A percentile compares a stretch with the other conserved stretches of the same genome.
Conservation (phyloP, 2,888 invertebrate species). For the Limnephilus auricula region DNA sequence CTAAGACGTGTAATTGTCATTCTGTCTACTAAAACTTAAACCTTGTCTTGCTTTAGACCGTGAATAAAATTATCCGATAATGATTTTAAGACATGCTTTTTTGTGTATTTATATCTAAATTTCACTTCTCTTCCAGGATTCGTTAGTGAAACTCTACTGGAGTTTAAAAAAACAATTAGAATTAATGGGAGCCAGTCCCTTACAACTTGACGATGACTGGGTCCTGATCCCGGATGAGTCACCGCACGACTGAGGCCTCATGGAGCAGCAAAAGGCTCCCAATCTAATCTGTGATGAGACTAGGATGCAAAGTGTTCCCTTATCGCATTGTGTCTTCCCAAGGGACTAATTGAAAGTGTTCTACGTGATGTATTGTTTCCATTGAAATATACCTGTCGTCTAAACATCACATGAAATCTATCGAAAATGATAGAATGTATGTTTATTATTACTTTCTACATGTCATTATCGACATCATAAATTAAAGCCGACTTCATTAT, state of each 20-base stretch:
- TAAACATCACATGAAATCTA: background rate
- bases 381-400: background rate
- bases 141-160: constrained; percentile 81
- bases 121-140: constrained; percentile 76
- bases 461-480: background rate
- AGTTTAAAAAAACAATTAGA: constrained; percentile 83
- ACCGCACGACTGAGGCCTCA: constrained; percentile 73
- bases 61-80: background rate
- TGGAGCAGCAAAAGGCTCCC: background rate
- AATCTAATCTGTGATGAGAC: constrained; percentile 6
- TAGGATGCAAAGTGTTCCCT: background rate
- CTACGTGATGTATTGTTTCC: background rate
- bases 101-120: background rate
- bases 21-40: background rate
- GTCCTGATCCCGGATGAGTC: constrained; percentile 74
- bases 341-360: background rate
- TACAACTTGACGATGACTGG: constrained; percentile 77
- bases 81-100: background rate
- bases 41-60: background rate
- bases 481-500: background rate
- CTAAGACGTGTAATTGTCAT: background rate
- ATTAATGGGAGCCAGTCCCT: constrained; percentile 69
- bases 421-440: background rate
- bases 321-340: constrained; percentile 11
- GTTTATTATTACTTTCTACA: background rate